These are phyloP conservation scores for Phyllotreta striolata DNA, from an alignment of 2,888 invertebrate species.

Conservation along the genomic window DNA sequence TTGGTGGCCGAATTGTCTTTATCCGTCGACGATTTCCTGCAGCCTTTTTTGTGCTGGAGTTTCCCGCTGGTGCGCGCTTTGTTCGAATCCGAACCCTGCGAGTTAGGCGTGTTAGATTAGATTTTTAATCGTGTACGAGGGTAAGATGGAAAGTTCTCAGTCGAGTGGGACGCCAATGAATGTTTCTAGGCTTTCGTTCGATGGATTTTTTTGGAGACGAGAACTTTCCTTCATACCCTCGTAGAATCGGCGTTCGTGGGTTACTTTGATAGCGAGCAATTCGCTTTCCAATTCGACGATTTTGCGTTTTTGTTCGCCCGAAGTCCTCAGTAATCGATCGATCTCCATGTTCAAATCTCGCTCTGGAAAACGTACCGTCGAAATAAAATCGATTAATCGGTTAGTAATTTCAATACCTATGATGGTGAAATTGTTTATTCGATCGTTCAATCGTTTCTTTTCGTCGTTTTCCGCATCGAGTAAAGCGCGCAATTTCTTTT, in stretches of 20 bases:
- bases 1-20: background rate
- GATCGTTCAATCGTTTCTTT: constrained; percentile 66
- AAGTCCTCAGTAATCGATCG: constrained; percentile 61
- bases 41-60: constrained; percentile 32
- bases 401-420: constrained; percentile 61
- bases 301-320: constrained; percentile 60
- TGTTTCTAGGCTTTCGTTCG: too few species aligned
- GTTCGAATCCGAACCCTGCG: constrained; percentile 1
- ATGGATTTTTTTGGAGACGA: too few species aligned
- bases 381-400: background rate
- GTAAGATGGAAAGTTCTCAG: too few species aligned
- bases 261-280: constrained; percentile 28
- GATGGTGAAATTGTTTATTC: constrained; percentile 67
- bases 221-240: too few species aligned
- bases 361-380: constrained; percentile 56
- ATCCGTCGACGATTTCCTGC: constrained; percentile 26
- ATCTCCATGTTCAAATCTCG: constrained; percentile 65
- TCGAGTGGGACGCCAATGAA: too few species aligned
- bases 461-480: constrained; percentile 66
- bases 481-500: constrained; percentile 66
- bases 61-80: constrained; percentile 34
- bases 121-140: constrained; percentile 6
- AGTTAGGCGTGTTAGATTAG: constrained; percentile 10
- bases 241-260: background rate
- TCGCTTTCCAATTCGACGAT: constrained; percentile 61